Conservation (phyloP, 2,113 vertebrate genomes). For the Centropus unirufus region DNA sequence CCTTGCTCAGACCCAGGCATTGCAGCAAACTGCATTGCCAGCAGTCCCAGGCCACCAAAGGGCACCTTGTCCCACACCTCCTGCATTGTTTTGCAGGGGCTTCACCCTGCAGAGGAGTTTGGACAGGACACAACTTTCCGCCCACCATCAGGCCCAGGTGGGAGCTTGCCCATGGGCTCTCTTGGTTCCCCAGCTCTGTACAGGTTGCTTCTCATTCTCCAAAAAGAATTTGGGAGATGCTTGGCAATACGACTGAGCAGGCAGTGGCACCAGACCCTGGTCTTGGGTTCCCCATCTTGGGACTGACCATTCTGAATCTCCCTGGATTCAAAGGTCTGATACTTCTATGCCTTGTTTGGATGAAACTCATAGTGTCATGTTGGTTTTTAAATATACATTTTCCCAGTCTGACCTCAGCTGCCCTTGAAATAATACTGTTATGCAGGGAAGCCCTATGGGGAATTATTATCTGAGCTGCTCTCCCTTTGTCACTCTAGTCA, state of each 20-base stretch:
- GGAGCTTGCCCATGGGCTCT: not conserved
- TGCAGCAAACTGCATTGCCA: not conserved
- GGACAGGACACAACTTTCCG: not conserved
- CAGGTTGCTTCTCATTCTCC: not conserved
- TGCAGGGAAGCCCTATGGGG: not conserved
- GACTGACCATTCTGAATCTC: not conserved
- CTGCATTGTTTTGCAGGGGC: not conserved
- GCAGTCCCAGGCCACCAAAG: not conserved
- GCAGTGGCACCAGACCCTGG: not conserved
- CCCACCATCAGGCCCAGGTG: not conserved
- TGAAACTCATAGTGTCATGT: not conserved
- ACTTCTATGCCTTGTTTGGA: not conserved
- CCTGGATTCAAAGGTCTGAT: not conserved
- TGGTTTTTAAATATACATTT: not conserved
- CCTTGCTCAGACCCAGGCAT: too few species aligned
- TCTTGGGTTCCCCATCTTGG: not conserved
- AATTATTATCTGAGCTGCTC: constrained; percentile 12
- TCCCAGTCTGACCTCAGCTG: constrained; percentile 11
- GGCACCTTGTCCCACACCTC: not conserved
- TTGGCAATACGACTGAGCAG: fast-evolving
- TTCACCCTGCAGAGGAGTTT: not conserved
- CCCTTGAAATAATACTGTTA: constrained; percentile 17
- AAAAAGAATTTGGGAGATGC: not conserved
- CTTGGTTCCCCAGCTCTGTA: not conserved
- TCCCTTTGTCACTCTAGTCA: constrained; percentile 51